Base-by-base conservation (phyloP, 2,797 vertebrate species). In the Silurus aristotelis region DNA sequence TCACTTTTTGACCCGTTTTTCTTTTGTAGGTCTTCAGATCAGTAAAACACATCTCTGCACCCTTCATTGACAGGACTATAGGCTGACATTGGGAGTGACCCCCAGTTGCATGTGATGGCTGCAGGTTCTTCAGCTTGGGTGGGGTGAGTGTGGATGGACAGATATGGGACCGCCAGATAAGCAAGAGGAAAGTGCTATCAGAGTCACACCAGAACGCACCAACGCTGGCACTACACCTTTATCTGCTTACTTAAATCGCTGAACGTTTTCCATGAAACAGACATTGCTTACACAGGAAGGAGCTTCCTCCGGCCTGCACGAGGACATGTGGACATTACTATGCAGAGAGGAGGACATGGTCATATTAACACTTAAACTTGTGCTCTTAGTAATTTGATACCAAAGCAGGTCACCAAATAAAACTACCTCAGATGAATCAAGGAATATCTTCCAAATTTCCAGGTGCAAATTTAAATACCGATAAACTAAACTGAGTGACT, bases 91-190 rank as follows among this genome's bases (percentile, higher is more conserved):
- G 77, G 81, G 72, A 84, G 72, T 85, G 63, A 81, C 67, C 81
- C 79, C 70, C 48, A 56, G 79, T 2, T 43, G 5, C 91, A 93
- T 90, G 83, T 90, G 81, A 63, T 89, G 86, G 90, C 63, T 86
- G 92, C 90, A 58, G 73, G 38, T 87, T 90, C 85, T 85, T 88
- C 71, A 38, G 88, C 91, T 89, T 88, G 94, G 94, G 94, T 87
- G 94, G 93, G 91, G 92, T 88, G 83, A 78, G 87, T 72, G 52
- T 76, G 4, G 82, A 92, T 85, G 85, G 90, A 72, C 81, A 63
- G 75, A 80, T 87, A 89, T 89, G 91, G 73, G 73, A 90, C 85
- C 61, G 76, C 52, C 90, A 92, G 95, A 96, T 96, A 95, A 95
- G 90, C 88, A 89, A 66, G 82, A 80, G 89, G 85, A 78, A 63